Base-by-base conservation (phyloP, 37 sponge, comb jelly and placozoan genomes). In the Ephydatia muelleri region DNA sequence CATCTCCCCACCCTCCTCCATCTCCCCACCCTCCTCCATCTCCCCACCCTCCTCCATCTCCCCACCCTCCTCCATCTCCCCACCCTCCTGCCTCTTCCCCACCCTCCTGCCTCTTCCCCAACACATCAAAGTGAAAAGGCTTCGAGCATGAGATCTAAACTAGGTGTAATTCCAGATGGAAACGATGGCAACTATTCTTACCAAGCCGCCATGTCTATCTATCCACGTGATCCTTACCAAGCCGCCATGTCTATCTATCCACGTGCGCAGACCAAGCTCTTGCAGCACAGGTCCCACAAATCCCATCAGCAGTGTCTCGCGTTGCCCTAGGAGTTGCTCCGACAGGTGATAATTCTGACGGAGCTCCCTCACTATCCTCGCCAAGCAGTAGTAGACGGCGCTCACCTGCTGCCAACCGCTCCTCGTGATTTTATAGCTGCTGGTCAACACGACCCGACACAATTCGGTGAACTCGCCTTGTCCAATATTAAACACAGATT, bases 141-240 rank as follows among this genome's bases (percentile, higher is more conserved):
- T 43, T 43, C 3, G 43, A 57, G 16, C 16, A 1, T 14, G 57
- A 13, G 57, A 21, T 1, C 1, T 8, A 4, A 8, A 43, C 4
- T 43, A 4, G 47, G 4, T 43, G 4, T 43, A 8, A 4, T 43
- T 8, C 8, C 47, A 43, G 8, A 11, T 4, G 6, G 4, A 43
- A 43, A 43, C 8, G 6, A 43, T 11, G 8, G 4, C 8, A 43
- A 43, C 8, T 11, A 43, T 43, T 14, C 48, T 71, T 82, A 82
- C 82, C 72, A 82, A 6, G n/a, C 84, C 84, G 27, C 84, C 84
- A 22, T 84, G 76, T 5, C 0, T 4, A 3, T 11, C 39, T 25
- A 84, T 65, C 84, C 83, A 82, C 34, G 12, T 16, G n/a, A 43
- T 43, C 16, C 48, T 71, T 82, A 82, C 82, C 72, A 82, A 6